Evolutionary conservation across 2,797 vertebrate genomes (phyloP).

Genomic region (Poeciliopsis turneri): DNA sequence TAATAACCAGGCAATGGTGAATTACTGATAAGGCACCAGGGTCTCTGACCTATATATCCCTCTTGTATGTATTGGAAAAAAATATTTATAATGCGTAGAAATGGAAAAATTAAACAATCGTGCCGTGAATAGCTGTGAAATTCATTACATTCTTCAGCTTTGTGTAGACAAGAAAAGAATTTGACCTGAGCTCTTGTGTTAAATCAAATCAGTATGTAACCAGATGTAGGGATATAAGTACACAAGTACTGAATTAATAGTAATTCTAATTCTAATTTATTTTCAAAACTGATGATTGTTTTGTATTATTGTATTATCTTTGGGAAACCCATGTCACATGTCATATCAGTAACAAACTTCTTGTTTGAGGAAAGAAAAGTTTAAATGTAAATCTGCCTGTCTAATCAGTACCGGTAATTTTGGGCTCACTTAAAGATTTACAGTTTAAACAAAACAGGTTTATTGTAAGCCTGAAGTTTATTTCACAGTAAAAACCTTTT

Average conservation of each 20-base stretch:
- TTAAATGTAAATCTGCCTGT: not conserved
- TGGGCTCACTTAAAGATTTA: not conserved
- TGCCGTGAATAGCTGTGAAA: slow-evolving; percentile 54
- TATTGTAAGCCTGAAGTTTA: slow-evolving; percentile 49
- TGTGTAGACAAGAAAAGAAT: slow-evolving; percentile 34
- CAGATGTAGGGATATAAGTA: not conserved
- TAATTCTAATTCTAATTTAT: not conserved
- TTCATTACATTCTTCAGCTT: slow-evolving; percentile 57
- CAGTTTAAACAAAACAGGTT: slow-evolving; percentile 31
- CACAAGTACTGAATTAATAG: slow-evolving; percentile 23
- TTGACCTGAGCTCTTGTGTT: slow-evolving; percentile 26
- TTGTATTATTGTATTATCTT: not conserved
- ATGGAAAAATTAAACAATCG: slow-evolving; percentile 78
- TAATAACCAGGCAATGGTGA: slow-evolving; percentile 88
- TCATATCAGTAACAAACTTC: not conserved
- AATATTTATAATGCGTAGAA: slow-evolving; percentile 82
- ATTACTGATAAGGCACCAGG: slow-evolving; percentile 86
- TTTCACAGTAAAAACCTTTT: slow-evolving; percentile 54
- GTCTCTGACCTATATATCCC: slow-evolving; percentile 87
- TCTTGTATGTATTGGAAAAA: slow-evolving; percentile 80
- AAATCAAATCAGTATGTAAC: slow-evolving; percentile 15
- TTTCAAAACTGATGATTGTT: not conserved
- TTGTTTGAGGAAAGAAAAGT: not conserved
- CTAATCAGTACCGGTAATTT: not conserved
- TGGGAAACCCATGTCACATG: not conserved